These are phyloP conservation scores for Momotus momota DNA, from an alignment of 2,797 vertebrate genomes.

Conservation along the genomic window DNA sequence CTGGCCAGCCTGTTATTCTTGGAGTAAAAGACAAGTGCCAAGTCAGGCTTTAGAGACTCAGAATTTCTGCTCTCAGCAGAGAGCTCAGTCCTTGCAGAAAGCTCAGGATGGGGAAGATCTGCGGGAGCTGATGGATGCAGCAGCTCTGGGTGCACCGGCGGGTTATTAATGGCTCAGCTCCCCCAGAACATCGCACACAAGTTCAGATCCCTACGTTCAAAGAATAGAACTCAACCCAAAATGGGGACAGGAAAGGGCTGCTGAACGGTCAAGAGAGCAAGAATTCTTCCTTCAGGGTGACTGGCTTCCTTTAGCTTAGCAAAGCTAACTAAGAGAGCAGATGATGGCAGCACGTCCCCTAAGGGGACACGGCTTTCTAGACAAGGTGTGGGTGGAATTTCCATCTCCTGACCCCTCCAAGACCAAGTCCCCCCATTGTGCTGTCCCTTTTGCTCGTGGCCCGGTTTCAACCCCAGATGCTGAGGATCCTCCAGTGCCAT, in stretches of 20 bases:
- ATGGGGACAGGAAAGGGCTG: not conserved
- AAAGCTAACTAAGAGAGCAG: not conserved
- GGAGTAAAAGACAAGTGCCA: not conserved
- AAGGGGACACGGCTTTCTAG: not conserved
- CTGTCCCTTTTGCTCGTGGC: not conserved
- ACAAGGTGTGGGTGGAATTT: not conserved
- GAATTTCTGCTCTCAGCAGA: conserved; percentile 18
- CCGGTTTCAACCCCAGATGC: accelerated
- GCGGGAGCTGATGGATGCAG: not conserved
- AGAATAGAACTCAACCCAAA: not conserved
- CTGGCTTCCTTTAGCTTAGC: not conserved
- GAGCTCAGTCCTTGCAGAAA: not conserved
- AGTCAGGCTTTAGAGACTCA: not conserved
- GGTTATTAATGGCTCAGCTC: not conserved
- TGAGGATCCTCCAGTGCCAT: not conserved
- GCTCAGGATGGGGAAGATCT: not conserved
- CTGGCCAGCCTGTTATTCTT: conserved; percentile 1
- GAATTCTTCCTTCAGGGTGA: not conserved
- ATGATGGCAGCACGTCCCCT: not conserved
- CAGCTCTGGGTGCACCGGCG: accelerated
- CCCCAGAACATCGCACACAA: not conserved
- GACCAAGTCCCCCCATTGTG: not conserved
- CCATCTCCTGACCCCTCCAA: not conserved
- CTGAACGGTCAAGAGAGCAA: not conserved
- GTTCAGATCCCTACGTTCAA: not conserved